These are phyloP conservation scores for Takifugu flavidus DNA, from an alignment of 2,113 vertebrate genomes.

Conservation along the genomic window DNA sequence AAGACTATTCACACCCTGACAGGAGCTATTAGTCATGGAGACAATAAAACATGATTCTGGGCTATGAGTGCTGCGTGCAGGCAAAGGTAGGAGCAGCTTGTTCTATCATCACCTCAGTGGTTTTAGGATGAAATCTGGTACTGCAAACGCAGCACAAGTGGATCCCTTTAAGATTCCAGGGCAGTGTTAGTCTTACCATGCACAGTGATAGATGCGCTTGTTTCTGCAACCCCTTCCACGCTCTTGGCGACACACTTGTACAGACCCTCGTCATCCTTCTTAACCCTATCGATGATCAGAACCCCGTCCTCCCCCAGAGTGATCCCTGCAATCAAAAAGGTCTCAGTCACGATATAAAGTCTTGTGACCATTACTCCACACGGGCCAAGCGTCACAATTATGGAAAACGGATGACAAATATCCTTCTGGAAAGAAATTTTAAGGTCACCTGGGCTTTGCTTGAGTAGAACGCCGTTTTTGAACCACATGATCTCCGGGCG, in stretches of 20 bases:
- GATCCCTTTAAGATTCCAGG: conserved; percentile 6
- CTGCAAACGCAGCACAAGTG: background rate
- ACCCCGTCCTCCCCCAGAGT: conserved; percentile 73
- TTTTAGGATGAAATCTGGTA: background rate
- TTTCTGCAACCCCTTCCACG: conserved; percentile 75
- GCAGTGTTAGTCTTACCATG: conserved; percentile 71
- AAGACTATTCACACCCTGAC: conserved; percentile 34
- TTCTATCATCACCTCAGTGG: too few species aligned
- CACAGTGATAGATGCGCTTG: conserved; percentile 80
- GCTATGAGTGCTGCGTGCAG: background rate
- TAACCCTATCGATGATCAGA: conserved; percentile 85
- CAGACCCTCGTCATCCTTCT: conserved; percentile 88
- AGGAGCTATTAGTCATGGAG: conserved; percentile 43
- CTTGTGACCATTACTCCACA: background rate
- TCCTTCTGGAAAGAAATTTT: too few species aligned
- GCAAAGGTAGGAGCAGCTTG: too few species aligned
- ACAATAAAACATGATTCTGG: conserved; percentile 30
- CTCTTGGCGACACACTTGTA: conserved; percentile 85
- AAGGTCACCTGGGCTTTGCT: conserved; percentile 80
- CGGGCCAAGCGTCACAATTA: too few species aligned
- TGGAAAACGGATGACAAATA: too few species aligned
- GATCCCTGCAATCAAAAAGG: conserved; percentile 75
- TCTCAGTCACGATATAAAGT: conserved; percentile 4
- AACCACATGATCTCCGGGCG: conserved; percentile 77
- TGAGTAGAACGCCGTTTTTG: conserved; percentile 77